Percentiles rank a stretch among this genome's conserved stretches.
Conservation (phyloP, 2,797 vertebrate genomes). For the Coranthus polyacanthus region DNA sequence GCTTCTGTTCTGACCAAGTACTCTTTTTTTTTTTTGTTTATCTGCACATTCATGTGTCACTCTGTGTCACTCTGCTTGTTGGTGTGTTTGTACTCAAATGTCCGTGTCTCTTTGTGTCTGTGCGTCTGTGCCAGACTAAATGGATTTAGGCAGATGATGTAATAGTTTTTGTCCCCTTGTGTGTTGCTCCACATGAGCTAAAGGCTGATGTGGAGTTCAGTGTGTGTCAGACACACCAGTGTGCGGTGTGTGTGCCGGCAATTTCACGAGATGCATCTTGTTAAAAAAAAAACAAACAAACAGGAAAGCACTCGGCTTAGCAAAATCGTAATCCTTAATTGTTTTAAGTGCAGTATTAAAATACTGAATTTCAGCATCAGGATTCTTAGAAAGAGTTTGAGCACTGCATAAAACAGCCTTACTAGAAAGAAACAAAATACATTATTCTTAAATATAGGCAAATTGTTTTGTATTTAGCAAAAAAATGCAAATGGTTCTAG, state of each 20-base stretch:
- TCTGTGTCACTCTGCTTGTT: too few relatives aligned
- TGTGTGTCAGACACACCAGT: conserved; percentile 4
- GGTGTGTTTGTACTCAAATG: too few relatives aligned
- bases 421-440: too few relatives aligned
- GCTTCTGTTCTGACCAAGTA: background rate
- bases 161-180: conserved; percentile 53
- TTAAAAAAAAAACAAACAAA: conserved; percentile 27
- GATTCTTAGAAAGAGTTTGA: conserved; percentile 17
- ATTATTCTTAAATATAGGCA: too few relatives aligned
- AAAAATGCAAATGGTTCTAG: too few relatives aligned
- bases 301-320: conserved; percentile 30
- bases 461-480: too few relatives aligned
- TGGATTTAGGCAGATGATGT: conserved; percentile 63
- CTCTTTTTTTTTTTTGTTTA: background rate
- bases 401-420: background rate
- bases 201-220: conserved; percentile 38
- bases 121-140: conserved; percentile 27
- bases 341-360: conserved; percentile 58
- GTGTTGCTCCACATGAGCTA: conserved; percentile 49
- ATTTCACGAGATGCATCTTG: conserved; percentile 48
- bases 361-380: conserved; percentile 5
- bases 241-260: conserved; percentile 9
- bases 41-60: conserved; percentile 1
- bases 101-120: conserved; percentile 21
- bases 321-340: conserved; percentile 55